phyloP scores from a whole-genome alignment of 2,113 vertebrate species.

The Zapus hudsonius region DNA sequence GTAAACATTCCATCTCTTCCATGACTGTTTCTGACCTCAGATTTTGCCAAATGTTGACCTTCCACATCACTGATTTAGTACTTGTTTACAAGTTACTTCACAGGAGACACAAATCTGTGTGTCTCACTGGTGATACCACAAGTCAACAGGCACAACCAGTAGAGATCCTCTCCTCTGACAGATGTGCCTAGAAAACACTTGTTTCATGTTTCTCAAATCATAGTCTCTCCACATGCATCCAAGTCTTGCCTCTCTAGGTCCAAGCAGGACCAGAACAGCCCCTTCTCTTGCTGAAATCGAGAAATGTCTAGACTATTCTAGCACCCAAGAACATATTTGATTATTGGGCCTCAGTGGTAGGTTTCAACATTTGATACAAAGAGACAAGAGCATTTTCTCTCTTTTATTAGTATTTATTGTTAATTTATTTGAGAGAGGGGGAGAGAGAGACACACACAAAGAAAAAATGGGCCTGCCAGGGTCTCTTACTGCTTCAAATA shows the following conservation, averaged over 20 bases:
- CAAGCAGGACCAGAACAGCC: neutral
- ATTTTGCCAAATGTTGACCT: constrained; percentile 31
- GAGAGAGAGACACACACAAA: too few relatives aligned
- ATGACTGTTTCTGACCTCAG: neutral
- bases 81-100: neutral
- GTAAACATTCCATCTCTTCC: neutral
- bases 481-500: too few relatives aligned
- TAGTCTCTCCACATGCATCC: neutral
- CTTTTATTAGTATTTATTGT: too few relatives aligned
- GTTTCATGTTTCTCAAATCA: neutral
- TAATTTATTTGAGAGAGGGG: too few relatives aligned
- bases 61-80: neutral
- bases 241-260: neutral
- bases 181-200: neutral
- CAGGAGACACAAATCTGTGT: neutral
- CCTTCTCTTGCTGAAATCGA: constrained; percentile 14
- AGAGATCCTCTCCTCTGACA: neutral
- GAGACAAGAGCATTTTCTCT: neutral
- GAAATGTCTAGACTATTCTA: neutral
- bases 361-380: neutral
- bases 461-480: too few relatives aligned
- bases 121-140: neutral
- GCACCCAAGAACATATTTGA: neutral
- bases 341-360: neutral
- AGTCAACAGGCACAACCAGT: neutral